phyloP scores from a whole-genome alignment of 2,888 invertebrate genomes.

The Lepidocyrtinus sp. region DNA sequence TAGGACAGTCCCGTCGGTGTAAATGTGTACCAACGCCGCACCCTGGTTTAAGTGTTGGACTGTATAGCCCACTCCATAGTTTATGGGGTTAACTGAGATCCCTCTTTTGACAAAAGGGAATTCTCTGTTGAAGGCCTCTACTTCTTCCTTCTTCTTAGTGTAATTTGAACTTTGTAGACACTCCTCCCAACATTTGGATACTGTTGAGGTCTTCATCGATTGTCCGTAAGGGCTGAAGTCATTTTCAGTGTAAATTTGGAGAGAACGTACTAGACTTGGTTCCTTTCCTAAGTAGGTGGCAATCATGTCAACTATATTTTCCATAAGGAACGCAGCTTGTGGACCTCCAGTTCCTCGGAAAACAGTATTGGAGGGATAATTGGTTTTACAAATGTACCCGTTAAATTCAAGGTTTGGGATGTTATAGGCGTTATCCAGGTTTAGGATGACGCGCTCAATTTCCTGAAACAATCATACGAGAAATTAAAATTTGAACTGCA shows the following conservation, averaged over 20 bases:
- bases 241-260: conserved; percentile 87
- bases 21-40: conserved; percentile 74
- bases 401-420: conserved; percentile 64
- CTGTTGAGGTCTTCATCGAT: conserved; percentile 80
- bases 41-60: conserved; percentile 71
- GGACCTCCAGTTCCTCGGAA: conserved; percentile 94
- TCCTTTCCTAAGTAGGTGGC: conserved; percentile 81
- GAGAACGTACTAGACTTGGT: conserved; percentile 77
- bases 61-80: conserved; percentile 71
- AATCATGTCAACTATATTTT: conserved; percentile 84
- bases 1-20: conserved; percentile 75
- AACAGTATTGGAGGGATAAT: conserved; percentile 92
- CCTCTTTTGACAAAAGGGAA: conserved; percentile 73
- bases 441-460: conserved; percentile 86
- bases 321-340: conserved; percentile 90
- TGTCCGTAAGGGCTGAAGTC: conserved; percentile 86
- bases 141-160: conserved; percentile 76
- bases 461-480: conserved; percentile 76
- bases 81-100: conserved; percentile 71
- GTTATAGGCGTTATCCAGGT: conserved; percentile 86
- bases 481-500: neutral
- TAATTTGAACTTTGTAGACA: conserved; percentile 81
- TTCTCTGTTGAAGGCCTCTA: conserved; percentile 80
- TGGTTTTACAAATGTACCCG: conserved; percentile 84
- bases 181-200: conserved; percentile 85